These are phyloP conservation scores for Benitochromis conjunctus DNA, from an alignment of 2,113 vertebrate genomes.

Conservation along the genomic window DNA sequence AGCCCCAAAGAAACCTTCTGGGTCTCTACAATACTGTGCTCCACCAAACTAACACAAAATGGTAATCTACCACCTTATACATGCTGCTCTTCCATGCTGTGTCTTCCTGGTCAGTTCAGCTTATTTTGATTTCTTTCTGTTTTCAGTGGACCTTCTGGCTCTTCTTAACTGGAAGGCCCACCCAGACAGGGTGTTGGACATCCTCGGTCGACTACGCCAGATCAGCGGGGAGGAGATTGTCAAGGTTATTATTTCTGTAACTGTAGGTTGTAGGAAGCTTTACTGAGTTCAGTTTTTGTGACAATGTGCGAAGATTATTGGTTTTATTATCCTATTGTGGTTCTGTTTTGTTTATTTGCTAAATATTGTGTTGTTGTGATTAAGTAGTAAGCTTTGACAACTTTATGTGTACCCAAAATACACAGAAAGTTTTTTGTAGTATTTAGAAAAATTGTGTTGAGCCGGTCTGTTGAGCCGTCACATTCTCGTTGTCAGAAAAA, in stretches of 20 bases:
- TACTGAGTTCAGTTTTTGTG: neutral
- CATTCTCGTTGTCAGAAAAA: neutral
- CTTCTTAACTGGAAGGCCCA: constrained; percentile 96
- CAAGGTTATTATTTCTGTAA: constrained; percentile 74
- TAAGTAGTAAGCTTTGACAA: neutral
- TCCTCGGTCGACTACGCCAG: constrained; percentile 87
- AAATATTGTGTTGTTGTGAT: neutral
- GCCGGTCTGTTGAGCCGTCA: neutral
- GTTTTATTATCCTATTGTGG: neutral
- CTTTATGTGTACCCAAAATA: neutral
- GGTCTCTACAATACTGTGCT: constrained; percentile 92
- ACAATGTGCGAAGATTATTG: neutral
- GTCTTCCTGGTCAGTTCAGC: neutral
- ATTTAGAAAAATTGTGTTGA: neutral
- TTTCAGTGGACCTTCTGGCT: constrained; percentile 88
- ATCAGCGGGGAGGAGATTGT: constrained; percentile 94
- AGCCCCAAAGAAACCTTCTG: constrained; percentile 94
- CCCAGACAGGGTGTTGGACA: constrained; percentile 90
- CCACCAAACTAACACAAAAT: constrained; percentile 95
- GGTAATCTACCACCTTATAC: constrained; percentile 65
- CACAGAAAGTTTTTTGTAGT: neutral
- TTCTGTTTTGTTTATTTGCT: neutral
- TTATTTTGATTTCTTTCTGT: neutral
- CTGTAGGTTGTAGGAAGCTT: neutral
- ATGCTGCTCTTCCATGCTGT: neutral